Evolutionary conservation across 92 coral and sea anemone species (phyloP).

Genomic region (Plumapathes pennacea): DNA sequence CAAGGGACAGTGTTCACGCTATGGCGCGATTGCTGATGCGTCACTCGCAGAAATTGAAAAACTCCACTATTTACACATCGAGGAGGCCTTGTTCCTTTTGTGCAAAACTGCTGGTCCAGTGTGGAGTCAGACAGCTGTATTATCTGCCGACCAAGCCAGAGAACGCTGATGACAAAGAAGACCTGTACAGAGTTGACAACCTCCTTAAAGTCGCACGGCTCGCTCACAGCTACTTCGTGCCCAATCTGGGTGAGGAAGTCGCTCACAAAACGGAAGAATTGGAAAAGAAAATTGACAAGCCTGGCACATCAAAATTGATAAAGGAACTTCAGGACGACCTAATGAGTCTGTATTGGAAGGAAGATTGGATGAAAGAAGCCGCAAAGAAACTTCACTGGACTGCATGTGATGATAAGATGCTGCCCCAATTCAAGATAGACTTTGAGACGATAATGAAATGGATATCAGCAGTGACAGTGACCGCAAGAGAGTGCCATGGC

Average conservation of each 20-base stretch:
- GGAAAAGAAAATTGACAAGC: too few relatives aligned
- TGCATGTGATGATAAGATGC: conserved; percentile 24
- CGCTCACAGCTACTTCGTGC: conserved; percentile 1
- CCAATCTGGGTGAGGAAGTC: neutral
- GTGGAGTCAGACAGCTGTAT: conserved; percentile 42
- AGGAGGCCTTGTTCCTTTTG: conserved; percentile 61
- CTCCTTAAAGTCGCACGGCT: conserved; percentile 22
- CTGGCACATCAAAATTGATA: too few relatives aligned
- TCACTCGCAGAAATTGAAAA: conserved; percentile 22
- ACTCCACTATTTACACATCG: conserved; percentile 48
- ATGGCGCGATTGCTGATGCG: conserved; percentile 33
- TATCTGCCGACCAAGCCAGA: conserved; percentile 64
- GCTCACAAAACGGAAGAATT: neutral
- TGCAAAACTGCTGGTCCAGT: conserved; percentile 57
- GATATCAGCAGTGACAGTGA: too few relatives aligned
- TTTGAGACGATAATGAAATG: conserved; percentile 51
- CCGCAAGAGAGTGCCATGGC: too few relatives aligned
- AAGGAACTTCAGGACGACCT: neutral
- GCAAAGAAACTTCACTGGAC: conserved; percentile 55
- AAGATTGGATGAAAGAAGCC: conserved; percentile 33
- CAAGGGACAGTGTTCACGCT: conserved; percentile 50
- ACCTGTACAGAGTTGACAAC: too few relatives aligned
- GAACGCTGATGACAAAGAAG: too few relatives aligned
- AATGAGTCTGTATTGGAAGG: conserved; percentile 6
- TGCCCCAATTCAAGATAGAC: conserved; percentile 23